A percentile compares a stretch with the other conserved stretches of the same genome.
These are phyloP conservation scores for Crotalus tigris DNA, from an alignment of 2,113 vertebrate genomes.

Conservation along the genomic window DNA sequence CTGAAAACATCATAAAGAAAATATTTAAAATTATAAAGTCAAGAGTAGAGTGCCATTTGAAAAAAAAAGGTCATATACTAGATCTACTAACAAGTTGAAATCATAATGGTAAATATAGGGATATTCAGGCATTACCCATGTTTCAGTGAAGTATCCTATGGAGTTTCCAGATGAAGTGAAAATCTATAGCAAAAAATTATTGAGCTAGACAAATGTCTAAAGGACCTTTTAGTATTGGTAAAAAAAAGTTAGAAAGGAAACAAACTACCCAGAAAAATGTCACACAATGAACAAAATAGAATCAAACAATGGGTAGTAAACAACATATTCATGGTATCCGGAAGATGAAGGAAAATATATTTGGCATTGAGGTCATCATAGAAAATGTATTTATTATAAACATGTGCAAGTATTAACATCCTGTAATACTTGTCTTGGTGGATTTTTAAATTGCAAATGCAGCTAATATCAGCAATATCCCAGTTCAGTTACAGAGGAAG, in stretches of 20 bases:
- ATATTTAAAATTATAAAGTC: neutral
- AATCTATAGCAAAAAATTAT: neutral
- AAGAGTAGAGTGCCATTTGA: neutral
- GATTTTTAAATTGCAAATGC: neutral
- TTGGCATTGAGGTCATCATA: neutral
- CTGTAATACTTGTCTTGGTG: neutral
- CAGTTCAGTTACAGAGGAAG: neutral
- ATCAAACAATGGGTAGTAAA: neutral
- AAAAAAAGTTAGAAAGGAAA: neutral
- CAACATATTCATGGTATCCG: neutral
- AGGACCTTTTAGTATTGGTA: neutral
- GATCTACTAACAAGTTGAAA: neutral
- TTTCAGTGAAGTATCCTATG: neutral
- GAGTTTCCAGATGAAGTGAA: neutral
- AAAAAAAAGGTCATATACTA: neutral
- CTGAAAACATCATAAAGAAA: neutral
- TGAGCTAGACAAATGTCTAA: neutral
- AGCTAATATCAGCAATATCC: neutral
- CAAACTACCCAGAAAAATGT: neutral
- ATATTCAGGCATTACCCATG: neutral
- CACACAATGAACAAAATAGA: neutral
- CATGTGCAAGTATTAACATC: neutral
- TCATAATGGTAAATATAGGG: neutral
- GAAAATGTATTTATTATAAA: neutral
- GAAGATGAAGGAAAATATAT: neutral